A percentile compares a stretch with the other conserved stretches of the same genome.
Evolutionary conservation across 53 echinoderm and acorn worm genomes (phyloP).

Genomic region (Paelopatides confundens): DNA sequence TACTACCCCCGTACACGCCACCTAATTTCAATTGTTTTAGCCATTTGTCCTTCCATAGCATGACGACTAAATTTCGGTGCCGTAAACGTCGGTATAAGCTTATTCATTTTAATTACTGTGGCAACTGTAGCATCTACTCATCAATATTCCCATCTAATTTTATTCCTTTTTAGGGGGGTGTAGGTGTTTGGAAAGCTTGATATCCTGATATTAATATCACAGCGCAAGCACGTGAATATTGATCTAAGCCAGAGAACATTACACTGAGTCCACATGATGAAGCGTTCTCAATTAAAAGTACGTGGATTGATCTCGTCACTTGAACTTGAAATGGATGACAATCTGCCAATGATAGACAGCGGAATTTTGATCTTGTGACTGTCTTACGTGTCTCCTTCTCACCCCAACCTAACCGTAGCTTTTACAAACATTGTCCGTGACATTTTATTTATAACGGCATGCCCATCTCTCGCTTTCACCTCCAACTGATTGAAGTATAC

Average conservation of each 20-base stretch:
- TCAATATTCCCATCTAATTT: too few species aligned
- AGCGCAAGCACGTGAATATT: neutral
- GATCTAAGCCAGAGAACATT: neutral
- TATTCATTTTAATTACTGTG: too few species aligned
- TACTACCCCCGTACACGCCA: too few species aligned
- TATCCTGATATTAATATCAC: too few species aligned
- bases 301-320: conserved; percentile 35
- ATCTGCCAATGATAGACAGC: conserved; percentile 20
- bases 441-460: conserved; percentile 13
- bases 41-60: too few species aligned
- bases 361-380: neutral
- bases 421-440: neutral
- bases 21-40: too few species aligned
- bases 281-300: conserved; percentile 16
- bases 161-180: too few species aligned
- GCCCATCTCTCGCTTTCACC: conserved; percentile 1
- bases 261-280: neutral
- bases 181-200: too few species aligned
- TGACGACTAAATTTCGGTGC: too few species aligned
- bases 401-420: neutral
- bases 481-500: conserved; percentile 11
- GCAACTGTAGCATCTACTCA: too few species aligned
- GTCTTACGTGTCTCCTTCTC: neutral
- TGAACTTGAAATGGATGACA: conserved; percentile 41
- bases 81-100: too few species aligned